A percentile compares a stretch with the other conserved stretches of the same genome.
Evolutionary conservation across 2,113 vertebrate genomes (phyloP).

Genomic region (Panthera uncia): DNA sequence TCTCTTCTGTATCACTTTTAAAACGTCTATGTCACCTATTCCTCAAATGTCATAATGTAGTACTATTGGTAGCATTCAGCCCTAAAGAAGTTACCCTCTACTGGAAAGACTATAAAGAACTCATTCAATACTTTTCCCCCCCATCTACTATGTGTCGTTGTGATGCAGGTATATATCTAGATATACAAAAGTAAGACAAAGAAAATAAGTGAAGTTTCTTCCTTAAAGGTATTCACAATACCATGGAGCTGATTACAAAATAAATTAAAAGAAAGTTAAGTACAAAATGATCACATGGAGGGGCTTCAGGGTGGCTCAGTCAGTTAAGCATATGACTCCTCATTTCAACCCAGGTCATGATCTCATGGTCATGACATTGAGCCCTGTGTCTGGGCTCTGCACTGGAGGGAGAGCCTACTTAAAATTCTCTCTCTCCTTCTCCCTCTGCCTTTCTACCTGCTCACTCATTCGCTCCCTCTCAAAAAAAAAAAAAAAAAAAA

Average conservation of each 20-base stretch:
- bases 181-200: neutral
- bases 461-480: too few relatives aligned
- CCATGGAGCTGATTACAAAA: neutral
- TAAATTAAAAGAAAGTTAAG: neutral
- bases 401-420: too few relatives aligned
- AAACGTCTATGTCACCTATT: neutral
- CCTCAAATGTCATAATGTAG: neutral
- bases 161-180: neutral
- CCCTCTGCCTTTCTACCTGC: too few relatives aligned
- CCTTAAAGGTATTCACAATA: neutral
- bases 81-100: neutral
- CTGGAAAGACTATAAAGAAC: neutral
- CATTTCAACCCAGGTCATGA: too few relatives aligned
- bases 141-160: neutral
- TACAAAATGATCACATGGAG: neutral
- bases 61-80: neutral
- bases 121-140: neutral
- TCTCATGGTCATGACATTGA: too few relatives aligned
- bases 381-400: too few relatives aligned
- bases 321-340: too few relatives aligned
- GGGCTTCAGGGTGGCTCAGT: too few relatives aligned
- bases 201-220: neutral
- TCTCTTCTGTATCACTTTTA: neutral
- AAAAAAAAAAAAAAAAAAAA: neutral
- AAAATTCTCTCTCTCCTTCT: too few relatives aligned